Evolutionary conservation across 37 sponge, comb jelly and placozoan genomes (phyloP).

Genomic region (Theonella swinhoei): DNA sequence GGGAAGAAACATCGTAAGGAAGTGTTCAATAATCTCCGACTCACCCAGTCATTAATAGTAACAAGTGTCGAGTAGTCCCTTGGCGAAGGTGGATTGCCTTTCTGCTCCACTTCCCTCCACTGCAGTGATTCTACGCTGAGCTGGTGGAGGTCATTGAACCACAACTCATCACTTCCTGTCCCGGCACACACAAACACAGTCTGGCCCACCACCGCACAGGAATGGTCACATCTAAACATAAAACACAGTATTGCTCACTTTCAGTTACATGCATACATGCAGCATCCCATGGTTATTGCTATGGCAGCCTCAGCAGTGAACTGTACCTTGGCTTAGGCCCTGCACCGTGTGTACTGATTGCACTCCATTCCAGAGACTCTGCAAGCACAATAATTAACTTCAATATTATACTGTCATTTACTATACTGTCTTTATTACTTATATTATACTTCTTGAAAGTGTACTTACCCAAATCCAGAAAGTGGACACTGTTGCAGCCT

Average conservation of each 20-base stretch:
- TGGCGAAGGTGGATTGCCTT: conserved; percentile 28
- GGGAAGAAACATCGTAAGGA: too few species aligned
- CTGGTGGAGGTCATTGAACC: conserved; percentile 58
- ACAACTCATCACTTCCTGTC: conserved; percentile 57
- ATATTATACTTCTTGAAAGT: too few species aligned
- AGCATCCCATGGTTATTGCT: too few species aligned
- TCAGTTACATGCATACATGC: too few species aligned
- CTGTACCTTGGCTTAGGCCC: conserved; percentile 1
- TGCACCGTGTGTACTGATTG: not conserved
- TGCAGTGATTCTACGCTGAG: conserved; percentile 40
- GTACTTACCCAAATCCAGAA: not conserved
- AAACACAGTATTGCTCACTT: too few species aligned
- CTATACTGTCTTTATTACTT: not conserved
- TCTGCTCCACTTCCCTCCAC: conserved; percentile 38
- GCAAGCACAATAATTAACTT: conserved; percentile 7
- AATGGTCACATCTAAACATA: conserved; percentile 80
- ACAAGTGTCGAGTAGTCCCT: conserved; percentile 64
- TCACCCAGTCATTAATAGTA: conserved; percentile 43
- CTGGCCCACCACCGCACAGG: conserved; percentile 26
- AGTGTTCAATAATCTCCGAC: not conserved
- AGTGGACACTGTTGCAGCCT: conserved; percentile 4
- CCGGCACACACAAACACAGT: conserved; percentile 55
- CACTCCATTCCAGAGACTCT: conserved; percentile 3
- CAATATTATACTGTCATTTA: conserved; percentile 10
- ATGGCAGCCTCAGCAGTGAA: too few species aligned